phyloP scores from a whole-genome alignment of 2,113 vertebrate species.

The Engraulis encrasicolus region DNA sequence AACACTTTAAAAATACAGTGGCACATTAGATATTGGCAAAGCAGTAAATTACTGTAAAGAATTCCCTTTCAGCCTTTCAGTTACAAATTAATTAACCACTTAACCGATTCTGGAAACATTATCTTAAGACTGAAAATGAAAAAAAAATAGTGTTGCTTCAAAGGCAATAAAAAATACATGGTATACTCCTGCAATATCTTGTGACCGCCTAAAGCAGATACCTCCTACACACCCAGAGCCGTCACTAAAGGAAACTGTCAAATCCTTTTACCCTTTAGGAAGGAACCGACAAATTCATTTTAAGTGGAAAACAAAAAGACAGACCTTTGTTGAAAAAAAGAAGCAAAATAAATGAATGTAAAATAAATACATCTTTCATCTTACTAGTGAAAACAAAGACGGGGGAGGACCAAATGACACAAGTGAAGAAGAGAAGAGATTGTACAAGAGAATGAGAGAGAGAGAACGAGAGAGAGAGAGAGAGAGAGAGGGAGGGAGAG shows the following conservation, averaged over 20 bases:
- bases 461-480: conserved; percentile 18
- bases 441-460: background rate
- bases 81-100: background rate
- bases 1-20: too few relatives aligned
- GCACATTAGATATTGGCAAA: too few relatives aligned
- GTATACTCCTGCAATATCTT: background rate
- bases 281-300: background rate
- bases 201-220: background rate
- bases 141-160: background rate
- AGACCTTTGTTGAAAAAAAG: too few relatives aligned
- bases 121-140: background rate
- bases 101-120: too few relatives aligned
- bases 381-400: too few relatives aligned
- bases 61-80: too few relatives aligned
- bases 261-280: background rate
- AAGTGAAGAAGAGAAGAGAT: too few relatives aligned
- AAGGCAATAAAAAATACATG: background rate
- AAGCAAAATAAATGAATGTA: too few relatives aligned
- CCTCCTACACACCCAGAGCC: background rate
- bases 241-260: background rate
- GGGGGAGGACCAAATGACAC: too few relatives aligned
- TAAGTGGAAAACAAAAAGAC: too few relatives aligned
- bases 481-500: conserved; percentile 15
- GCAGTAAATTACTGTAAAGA: too few relatives aligned
- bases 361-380: too few relatives aligned